Evolutionary conservation across 2,113 vertebrate genomes (phyloP).

Genomic region (Myocastor coypus): DNA sequence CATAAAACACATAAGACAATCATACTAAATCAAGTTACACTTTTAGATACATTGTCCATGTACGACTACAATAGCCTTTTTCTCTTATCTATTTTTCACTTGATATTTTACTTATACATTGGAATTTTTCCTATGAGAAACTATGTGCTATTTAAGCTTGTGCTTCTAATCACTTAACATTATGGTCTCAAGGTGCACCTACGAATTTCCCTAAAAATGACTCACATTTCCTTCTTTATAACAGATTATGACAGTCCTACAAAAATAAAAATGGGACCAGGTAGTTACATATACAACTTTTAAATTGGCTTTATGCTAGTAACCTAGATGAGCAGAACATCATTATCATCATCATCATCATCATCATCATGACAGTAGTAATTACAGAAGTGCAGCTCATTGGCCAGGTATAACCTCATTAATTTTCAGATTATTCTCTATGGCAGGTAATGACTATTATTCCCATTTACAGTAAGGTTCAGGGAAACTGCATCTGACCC

Average conservation of each 20-base stretch:
- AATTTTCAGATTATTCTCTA: not conserved
- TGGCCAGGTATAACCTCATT: not conserved
- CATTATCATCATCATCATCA: too few relatives aligned
- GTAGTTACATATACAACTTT: not conserved
- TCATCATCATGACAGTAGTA: not conserved
- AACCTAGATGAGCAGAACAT: not conserved
- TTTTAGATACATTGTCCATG: not conserved
- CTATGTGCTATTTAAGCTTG: not conserved
- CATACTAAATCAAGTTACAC: not conserved
- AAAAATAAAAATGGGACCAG: not conserved
- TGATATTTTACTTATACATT: not conserved
- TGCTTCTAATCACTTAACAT: not conserved
- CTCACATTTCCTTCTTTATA: not conserved
- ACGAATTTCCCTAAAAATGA: not conserved
- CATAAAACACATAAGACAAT: not conserved
- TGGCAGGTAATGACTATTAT: not conserved
- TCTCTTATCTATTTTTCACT: not conserved
- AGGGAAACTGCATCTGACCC: not conserved
- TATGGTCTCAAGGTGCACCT: not conserved
- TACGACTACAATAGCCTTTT: not conserved
- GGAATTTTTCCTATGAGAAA: not conserved
- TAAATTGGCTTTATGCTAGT: not conserved
- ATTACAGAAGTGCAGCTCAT: not conserved
- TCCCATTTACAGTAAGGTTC: not conserved
- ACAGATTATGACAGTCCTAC: not conserved